Conservation (phyloP, 2,888 invertebrate genomes). For the Tipula confusa region DNA sequence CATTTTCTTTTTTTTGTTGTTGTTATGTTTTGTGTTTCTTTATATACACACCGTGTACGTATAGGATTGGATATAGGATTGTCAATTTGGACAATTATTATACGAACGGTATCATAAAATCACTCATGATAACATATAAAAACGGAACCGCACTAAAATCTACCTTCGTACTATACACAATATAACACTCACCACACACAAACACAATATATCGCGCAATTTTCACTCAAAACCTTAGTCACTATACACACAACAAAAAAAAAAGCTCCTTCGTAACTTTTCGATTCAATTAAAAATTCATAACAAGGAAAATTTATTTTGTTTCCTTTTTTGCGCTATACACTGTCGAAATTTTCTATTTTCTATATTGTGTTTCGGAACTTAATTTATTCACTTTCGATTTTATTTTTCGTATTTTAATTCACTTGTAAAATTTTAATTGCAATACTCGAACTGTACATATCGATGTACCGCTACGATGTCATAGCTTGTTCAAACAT, state of each 20-base stretch:
- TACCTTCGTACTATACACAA: background rate
- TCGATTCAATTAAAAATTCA: conserved; percentile 20
- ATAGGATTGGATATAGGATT: background rate
- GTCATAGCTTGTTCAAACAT: background rate
- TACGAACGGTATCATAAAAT: no score
- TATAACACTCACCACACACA: no score
- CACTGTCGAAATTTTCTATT: no score
- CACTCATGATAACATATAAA: no score
- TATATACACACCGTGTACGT: background rate
- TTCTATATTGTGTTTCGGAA: background rate
- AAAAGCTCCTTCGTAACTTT: background rate
- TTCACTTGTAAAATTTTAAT: background rate
- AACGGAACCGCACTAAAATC: background rate
- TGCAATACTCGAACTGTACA: background rate
- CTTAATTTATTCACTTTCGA: conserved; percentile 8
- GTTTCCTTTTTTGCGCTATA: background rate
- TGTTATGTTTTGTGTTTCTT: background rate
- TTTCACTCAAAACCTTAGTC: background rate
- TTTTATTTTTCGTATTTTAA: background rate
- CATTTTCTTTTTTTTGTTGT: background rate
- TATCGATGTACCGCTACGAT: background rate
- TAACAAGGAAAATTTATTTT: conserved; percentile 7
- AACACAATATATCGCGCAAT: background rate
- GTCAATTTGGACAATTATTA: no score
- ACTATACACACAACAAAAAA: background rate